Conservation (phyloP, 2,797 vertebrate species). For the Eurystomus glaucurus region DNA sequence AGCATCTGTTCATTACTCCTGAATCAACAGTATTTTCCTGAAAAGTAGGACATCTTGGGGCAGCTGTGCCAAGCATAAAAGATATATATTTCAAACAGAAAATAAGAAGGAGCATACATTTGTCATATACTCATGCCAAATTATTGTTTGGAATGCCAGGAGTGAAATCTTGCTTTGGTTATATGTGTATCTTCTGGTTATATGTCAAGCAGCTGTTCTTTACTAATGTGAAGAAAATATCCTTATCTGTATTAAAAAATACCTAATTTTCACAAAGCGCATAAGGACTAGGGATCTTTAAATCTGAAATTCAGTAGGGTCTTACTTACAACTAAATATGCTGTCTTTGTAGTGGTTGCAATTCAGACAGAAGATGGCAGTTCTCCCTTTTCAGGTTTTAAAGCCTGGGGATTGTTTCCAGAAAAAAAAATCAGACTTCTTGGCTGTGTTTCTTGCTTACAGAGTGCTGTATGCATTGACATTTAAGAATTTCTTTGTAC, state of each 20-base stretch:
- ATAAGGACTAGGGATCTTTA: not conserved
- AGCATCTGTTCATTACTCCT: not conserved
- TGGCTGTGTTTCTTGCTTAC: constrained; percentile 79
- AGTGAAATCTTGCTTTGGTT: not conserved
- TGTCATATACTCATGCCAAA: not conserved
- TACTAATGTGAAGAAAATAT: not conserved
- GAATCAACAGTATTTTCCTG: not conserved
- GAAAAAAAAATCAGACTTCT: constrained; percentile 63
- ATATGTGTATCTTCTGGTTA: not conserved
- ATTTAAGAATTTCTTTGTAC: constrained; percentile 78
- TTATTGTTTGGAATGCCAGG: not conserved
- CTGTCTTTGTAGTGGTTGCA: not conserved
- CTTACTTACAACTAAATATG: constrained; percentile 47
- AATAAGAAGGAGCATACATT: not conserved
- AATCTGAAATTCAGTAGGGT: not conserved
- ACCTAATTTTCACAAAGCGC: not conserved
- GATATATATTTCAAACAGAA: not conserved
- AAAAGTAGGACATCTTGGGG: not conserved
- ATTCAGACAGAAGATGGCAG: constrained; percentile 69
- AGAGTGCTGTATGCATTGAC: constrained; percentile 73
- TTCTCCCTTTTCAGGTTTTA: constrained; percentile 60
- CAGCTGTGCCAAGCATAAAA: not conserved
- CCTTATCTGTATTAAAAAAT: not conserved
- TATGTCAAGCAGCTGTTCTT: not conserved
- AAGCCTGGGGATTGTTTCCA: constrained; percentile 56